These are phyloP conservation scores for Dolichotis patagonum DNA, from an alignment of 2,113 vertebrate genomes.

Conservation along the genomic window DNA sequence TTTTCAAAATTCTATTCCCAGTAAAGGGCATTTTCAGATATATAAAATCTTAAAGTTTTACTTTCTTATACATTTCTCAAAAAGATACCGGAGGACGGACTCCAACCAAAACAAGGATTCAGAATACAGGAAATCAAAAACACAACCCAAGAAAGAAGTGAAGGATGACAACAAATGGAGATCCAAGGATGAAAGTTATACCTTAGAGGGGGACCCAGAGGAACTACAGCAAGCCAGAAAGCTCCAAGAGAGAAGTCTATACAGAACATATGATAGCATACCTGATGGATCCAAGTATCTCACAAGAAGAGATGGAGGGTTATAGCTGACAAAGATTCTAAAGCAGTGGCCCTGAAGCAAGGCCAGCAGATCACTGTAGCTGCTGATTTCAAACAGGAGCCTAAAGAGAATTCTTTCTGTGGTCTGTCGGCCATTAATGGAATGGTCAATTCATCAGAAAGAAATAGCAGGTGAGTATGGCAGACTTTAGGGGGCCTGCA, in stretches of 20 bases:
- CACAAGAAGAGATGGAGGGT: background rate
- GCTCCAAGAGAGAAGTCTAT: background rate
- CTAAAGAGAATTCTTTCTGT: too few species aligned
- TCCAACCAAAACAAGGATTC: background rate
- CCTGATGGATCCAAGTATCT: background rate
- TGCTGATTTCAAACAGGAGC: too few species aligned
- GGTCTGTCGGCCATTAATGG: too few species aligned
- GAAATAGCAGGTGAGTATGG: too few species aligned
- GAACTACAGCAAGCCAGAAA: background rate
- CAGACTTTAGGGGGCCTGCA: too few species aligned
- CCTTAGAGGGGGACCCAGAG: too few species aligned
- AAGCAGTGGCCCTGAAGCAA: too few species aligned
- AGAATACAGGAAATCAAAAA: background rate
- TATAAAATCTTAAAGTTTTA: background rate
- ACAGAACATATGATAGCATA: background rate
- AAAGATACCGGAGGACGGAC: background rate
- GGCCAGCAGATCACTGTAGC: too few species aligned
- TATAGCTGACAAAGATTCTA: background rate
- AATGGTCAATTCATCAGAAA: too few species aligned
- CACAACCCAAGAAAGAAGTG: background rate
- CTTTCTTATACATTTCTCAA: background rate
- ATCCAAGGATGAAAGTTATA: background rate
- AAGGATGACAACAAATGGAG: background rate
- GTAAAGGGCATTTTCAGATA: background rate
- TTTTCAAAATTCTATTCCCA: background rate